Conservation (phyloP, 1,140 invertebrate species). For the Mizuhopecten yessoensis region DNA sequence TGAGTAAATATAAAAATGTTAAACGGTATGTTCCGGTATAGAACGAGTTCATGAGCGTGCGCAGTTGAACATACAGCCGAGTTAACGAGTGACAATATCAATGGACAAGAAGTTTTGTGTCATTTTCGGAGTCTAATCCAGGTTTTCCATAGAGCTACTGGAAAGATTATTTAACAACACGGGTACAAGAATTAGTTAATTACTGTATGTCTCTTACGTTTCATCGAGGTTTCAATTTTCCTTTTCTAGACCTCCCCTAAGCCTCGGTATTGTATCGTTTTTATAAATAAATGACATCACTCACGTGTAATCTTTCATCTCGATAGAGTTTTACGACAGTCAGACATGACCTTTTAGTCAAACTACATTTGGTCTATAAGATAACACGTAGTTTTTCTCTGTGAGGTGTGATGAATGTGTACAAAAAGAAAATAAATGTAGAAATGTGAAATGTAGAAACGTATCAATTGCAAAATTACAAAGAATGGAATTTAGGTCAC, state of each 20-base stretch:
- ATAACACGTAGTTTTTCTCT: neutral
- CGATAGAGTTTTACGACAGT: neutral
- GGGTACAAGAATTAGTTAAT: neutral
- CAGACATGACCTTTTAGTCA: neutral
- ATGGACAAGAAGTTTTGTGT: too few species aligned
- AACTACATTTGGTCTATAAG: neutral
- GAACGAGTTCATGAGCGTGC: too few species aligned
- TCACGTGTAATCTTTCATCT: neutral
- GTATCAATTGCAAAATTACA: neutral
- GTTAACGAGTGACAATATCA: too few species aligned
- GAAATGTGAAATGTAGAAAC: neutral
- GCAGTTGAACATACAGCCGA: too few species aligned
- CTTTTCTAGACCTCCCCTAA: neutral
- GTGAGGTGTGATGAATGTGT: neutral
- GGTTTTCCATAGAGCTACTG: neutral
- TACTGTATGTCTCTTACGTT: neutral
- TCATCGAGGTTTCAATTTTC: neutral
- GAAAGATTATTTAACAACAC: neutral
- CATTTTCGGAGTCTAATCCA: neutral
- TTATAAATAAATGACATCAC: neutral
- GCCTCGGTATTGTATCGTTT: neutral
- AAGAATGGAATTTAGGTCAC: neutral
- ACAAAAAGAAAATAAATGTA: neutral
- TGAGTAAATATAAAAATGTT: too few species aligned
- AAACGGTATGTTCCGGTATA: too few species aligned